Evolutionary conservation across 1,140 invertebrate genomes (phyloP).

Genomic region (Trachymyrmex septentrionalis): DNA sequence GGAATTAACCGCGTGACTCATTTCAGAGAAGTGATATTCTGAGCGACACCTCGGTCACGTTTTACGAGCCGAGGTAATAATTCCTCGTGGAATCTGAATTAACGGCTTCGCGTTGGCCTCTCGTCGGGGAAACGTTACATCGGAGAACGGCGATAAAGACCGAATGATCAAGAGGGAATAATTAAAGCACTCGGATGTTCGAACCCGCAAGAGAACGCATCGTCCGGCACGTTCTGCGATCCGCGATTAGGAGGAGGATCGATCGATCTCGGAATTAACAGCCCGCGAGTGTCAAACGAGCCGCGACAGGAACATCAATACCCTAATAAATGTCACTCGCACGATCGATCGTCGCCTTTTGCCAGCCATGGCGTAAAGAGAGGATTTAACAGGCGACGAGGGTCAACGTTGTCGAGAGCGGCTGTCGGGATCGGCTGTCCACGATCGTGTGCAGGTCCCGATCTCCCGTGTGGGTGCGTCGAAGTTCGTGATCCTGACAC

Average conservation of each 20-base stretch:
- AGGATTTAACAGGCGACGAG: constrained; percentile 33
- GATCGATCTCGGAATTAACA: constrained; percentile 42
- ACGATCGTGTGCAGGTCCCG: background rate
- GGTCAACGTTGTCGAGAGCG: constrained; percentile 34
- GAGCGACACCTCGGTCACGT: constrained; percentile 26
- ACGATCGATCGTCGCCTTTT: constrained; percentile 50
- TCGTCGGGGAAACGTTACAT: background rate
- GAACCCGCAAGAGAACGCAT: background rate
- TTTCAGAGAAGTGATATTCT: constrained; percentile 19
- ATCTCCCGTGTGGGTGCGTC: background rate
- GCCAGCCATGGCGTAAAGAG: constrained; percentile 54
- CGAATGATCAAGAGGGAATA: constrained; percentile 20
- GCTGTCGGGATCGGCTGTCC: constrained; percentile 24
- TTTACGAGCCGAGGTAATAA: constrained; percentile 44
- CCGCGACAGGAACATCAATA: constrained; percentile 43
- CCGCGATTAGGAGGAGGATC: constrained; percentile 21
- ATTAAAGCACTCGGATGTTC: constrained; percentile 10
- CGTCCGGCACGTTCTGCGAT: constrained; percentile 11
- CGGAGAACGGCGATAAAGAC: constrained; percentile 3
- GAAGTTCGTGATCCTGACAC: constrained; percentile 17
- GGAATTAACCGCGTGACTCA: constrained; percentile 40
- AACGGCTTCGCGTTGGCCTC: constrained; percentile 11
- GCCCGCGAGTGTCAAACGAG: constrained; percentile 22
- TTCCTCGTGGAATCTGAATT: constrained; percentile 55
- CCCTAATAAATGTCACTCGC: constrained; percentile 53